Conservation (phyloP, 2,797 vertebrate species). For the Phoeniculus purpureus region DNA sequence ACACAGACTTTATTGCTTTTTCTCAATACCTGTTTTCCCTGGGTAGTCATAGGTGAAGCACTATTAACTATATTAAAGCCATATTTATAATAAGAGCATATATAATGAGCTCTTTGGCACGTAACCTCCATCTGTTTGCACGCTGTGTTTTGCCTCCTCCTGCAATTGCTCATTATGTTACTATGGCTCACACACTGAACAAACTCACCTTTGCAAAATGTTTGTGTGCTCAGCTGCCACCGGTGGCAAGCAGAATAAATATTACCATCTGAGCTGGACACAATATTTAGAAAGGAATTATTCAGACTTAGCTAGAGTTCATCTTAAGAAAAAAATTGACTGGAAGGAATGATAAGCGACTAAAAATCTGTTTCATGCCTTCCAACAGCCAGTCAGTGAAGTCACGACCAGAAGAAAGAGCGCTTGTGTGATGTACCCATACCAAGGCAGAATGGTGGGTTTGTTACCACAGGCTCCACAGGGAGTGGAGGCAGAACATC, state of each 20-base stretch:
- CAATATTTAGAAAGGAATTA: slow-evolving; percentile 63
- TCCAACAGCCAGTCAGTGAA: background rate
- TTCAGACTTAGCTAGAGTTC: slow-evolving; percentile 37
- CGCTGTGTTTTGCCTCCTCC: slow-evolving; percentile 18
- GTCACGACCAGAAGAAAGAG: slow-evolving; percentile 32
- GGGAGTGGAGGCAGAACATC: background rate
- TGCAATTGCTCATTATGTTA: slow-evolving; percentile 23
- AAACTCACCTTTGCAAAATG: slow-evolving; percentile 29
- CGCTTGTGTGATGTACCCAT: background rate
- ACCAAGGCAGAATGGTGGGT: background rate
- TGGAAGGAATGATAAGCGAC: background rate
- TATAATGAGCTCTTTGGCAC: slow-evolving; percentile 31
- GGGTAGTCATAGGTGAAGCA: background rate
- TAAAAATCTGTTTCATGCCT: slow-evolving; percentile 41
- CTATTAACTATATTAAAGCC: slow-evolving; percentile 46
- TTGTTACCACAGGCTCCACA: background rate
- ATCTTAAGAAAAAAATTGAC: background rate
- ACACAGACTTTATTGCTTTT: slow-evolving; percentile 32
- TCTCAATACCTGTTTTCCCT: slow-evolving; percentile 14
- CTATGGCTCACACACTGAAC: background rate
- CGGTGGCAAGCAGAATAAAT: slow-evolving; percentile 55
- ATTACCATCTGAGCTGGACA: slow-evolving; percentile 49
- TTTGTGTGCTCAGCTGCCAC: slow-evolving; percentile 58
- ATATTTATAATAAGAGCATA: slow-evolving; percentile 37
- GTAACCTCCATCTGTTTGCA: slow-evolving; percentile 28